phyloP scores from a whole-genome alignment of 1,140 invertebrate species.

The Nymphalis io region DNA sequence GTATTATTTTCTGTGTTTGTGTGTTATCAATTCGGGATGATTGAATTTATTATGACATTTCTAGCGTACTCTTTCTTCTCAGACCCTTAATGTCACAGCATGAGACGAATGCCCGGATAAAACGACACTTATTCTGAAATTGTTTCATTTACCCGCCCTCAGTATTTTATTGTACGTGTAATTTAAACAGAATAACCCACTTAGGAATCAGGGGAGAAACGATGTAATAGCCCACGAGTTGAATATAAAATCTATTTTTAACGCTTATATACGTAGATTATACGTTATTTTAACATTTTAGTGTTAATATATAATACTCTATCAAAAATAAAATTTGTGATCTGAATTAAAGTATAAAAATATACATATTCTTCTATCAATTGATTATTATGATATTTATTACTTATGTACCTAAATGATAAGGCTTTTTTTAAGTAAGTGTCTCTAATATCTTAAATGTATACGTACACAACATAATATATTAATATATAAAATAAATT shows the following conservation, averaged over 20 bases:
- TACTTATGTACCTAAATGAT: no score
- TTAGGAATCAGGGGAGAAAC: conserved; percentile 21
- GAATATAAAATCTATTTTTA: conserved; percentile 18
- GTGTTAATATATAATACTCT: not conserved
- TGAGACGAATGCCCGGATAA: conserved; percentile 21
- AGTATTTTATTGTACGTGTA: conserved; percentile 29
- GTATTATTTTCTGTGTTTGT: no score
- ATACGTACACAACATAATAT: no score
- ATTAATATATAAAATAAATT: no score
- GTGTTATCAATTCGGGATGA: no score
- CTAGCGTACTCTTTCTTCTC: not conserved
- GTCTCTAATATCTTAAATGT: no score
- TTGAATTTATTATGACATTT: not conserved
- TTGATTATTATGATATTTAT: no score
- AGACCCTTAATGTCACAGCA: conserved; percentile 5
- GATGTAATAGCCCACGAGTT: conserved; percentile 21
- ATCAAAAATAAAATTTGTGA: no score
- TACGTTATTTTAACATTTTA: not conserved
- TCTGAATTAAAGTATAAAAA: no score
- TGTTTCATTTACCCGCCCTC: conserved; percentile 31
- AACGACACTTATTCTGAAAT: conserved; percentile 15
- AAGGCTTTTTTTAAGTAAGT: no score
- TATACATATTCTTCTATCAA: no score
- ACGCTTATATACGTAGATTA: not conserved
- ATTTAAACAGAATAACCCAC: conserved; percentile 31